Conservation (phyloP, 2,888 invertebrate genomes). For the Lissonota sp. region DNA sequence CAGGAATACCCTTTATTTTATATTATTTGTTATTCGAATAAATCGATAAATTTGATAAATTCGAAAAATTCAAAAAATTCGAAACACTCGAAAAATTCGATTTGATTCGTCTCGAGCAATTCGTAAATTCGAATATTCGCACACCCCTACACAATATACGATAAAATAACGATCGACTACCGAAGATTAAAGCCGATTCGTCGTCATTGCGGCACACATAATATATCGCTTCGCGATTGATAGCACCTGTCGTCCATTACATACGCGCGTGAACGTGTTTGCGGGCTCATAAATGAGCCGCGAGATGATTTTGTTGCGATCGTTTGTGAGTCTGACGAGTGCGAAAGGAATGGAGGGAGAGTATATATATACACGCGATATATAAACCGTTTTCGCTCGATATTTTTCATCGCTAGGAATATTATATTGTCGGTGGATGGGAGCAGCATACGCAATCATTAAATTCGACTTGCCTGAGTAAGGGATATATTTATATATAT, state of each 20-base stretch:
- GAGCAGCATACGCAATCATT: slow-evolving; percentile 41
- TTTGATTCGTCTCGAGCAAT: too few relatives aligned
- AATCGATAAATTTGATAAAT: too few relatives aligned
- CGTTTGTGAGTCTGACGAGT: background rate
- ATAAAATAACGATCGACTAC: background rate
- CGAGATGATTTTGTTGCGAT: background rate
- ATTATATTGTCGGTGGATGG: slow-evolving; percentile 17
- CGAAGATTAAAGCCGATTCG: slow-evolving; percentile 5
- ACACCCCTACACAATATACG: too few relatives aligned
- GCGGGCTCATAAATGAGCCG: slow-evolving; percentile 1
- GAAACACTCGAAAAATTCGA: too few relatives aligned
- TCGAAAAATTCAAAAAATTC: too few relatives aligned
- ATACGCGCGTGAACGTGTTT: slow-evolving; percentile 32
- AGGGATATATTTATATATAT: background rate
- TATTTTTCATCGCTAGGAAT: slow-evolving; percentile 48
- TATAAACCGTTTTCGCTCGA: slow-evolving; percentile 3
- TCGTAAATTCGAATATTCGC: too few relatives aligned
- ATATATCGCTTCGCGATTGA: slow-evolving; percentile 17
- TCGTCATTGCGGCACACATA: slow-evolving; percentile 1
- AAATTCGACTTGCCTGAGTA: slow-evolving; percentile 37
- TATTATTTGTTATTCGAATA: too few relatives aligned
- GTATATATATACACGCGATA: background rate
- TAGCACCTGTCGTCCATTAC: slow-evolving; percentile 59
- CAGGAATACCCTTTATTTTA: too few relatives aligned
- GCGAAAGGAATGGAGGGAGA: background rate